These are phyloP conservation scores for Tamias sibiricus DNA, from an alignment of 2,113 vertebrate genomes.

Conservation along the genomic window DNA sequence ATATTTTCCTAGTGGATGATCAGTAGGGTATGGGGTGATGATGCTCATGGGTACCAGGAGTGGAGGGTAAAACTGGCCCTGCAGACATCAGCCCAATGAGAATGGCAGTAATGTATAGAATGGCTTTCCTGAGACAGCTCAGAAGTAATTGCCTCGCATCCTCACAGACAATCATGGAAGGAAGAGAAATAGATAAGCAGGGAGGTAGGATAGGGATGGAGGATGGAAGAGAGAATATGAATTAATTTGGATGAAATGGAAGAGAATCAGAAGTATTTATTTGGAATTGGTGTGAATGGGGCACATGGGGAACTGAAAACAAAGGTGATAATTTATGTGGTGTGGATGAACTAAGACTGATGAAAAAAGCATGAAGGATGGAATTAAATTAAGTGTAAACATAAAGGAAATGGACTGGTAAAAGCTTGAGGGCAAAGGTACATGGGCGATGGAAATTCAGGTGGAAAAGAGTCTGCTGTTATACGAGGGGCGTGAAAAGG, in stretches of 20 bases:
- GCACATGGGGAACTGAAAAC: constrained; percentile 81
- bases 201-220: neutral
- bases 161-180: constrained; percentile 68
- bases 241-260: constrained; percentile 85
- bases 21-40: too few relatives aligned
- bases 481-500: constrained; percentile 15
- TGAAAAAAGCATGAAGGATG: constrained; percentile 73
- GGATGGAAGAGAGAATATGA: constrained; percentile 59
- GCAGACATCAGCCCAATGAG: neutral
- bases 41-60: neutral
- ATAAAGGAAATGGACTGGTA: constrained; percentile 57
- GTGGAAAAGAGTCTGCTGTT: neutral
- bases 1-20: neutral
- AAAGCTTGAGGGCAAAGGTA: constrained; percentile 66
- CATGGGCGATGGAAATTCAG: neutral
- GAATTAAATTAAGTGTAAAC: constrained; percentile 69
- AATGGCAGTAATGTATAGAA: neutral
- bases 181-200: constrained; percentile 49
- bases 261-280: constrained; percentile 86
- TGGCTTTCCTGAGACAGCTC: neutral
- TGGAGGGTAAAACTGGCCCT: neutral
- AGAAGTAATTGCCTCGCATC: neutral
- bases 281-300: constrained; percentile 83
- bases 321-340: constrained; percentile 81
- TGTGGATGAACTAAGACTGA: constrained; percentile 81